Conservation (phyloP, 2,888 invertebrate species). For the Amblyjoppa fuscipennis region DNA sequence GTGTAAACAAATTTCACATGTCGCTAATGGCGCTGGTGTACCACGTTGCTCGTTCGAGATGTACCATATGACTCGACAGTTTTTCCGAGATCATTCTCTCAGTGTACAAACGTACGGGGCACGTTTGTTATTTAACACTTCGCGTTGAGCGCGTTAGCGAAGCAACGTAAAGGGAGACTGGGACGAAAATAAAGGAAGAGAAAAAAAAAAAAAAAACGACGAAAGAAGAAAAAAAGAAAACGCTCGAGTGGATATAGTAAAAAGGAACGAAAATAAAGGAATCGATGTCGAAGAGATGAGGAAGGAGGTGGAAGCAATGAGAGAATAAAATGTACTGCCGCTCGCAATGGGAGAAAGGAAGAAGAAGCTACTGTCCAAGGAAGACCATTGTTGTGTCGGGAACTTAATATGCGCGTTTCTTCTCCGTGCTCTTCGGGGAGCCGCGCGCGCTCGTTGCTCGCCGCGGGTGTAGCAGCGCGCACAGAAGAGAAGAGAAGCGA, state of each 20-base stretch:
- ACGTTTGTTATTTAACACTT: constrained; percentile 41
- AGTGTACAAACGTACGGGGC: neutral
- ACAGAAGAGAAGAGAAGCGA: constrained; percentile 38
- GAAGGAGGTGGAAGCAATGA: constrained; percentile 40
- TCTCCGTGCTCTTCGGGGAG: constrained; percentile 60
- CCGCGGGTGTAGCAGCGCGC: constrained; percentile 28
- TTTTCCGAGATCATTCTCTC: no score
- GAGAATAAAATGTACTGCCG: constrained; percentile 11
- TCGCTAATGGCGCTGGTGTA: no score
- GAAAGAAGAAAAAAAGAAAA: constrained; percentile 24
- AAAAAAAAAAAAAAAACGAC: neutral
- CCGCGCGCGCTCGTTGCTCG: constrained; percentile 52
- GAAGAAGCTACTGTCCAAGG: constrained; percentile 74
- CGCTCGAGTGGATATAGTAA: constrained; percentile 3
- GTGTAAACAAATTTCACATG: no score
- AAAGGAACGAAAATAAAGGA: neutral
- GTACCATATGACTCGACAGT: no score
- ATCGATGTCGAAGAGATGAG: constrained; percentile 13
- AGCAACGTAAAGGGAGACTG: neutral
- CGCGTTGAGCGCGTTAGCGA: constrained; percentile 6
- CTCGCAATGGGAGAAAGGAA: constrained; percentile 27
- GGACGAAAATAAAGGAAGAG: neutral
- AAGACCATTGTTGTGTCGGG: constrained; percentile 75
- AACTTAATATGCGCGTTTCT: constrained; percentile 72
- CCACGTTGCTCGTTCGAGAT: no score